Evolutionary conservation across 2,888 invertebrate genomes (phyloP).

Genomic region (Rhagonycha lutea): DNA sequence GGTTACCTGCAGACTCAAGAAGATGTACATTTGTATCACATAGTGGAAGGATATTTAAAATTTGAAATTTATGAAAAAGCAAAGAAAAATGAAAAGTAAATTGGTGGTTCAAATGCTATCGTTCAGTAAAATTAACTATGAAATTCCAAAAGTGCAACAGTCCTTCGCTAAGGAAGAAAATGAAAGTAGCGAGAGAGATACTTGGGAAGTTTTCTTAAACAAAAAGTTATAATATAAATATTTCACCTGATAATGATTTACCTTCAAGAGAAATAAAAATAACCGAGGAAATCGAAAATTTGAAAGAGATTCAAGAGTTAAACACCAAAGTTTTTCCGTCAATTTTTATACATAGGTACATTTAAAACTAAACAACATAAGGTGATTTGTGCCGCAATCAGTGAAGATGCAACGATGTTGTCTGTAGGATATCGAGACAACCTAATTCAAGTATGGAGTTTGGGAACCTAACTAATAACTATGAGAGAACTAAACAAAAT

Average conservation of each 20-base stretch:
- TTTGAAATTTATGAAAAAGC: constrained; percentile 96
- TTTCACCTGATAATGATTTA: no score
- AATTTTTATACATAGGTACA: constrained; percentile 95
- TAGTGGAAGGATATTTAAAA: constrained; percentile 91
- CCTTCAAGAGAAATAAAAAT: no score
- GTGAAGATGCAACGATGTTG: constrained; percentile 91
- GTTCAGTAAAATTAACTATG: constrained; percentile 63
- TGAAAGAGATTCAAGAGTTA: constrained; percentile 56
- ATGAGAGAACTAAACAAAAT: no score
- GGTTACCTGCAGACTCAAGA: constrained; percentile 91
- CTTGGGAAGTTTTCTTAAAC: constrained; percentile 86
- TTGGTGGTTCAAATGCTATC: constrained; percentile 86
- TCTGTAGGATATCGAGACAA: constrained; percentile 95
- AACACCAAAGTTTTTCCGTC: constrained; percentile 89
- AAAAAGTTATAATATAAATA: constrained; percentile 56
- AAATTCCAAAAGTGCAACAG: no score
- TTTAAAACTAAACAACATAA: constrained; percentile 85
- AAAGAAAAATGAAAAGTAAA: no score
- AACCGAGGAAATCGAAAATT: no score
- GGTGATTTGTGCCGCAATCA: constrained; percentile 82
- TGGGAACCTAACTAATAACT: no score
- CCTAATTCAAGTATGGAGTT: constrained; percentile 89
- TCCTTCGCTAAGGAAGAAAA: no score
- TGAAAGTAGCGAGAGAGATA: constrained; percentile 58
- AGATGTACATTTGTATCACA: constrained; percentile 82